Evolutionary conservation across 2,797 vertebrate species (phyloP).

Genomic region (Mareca penelope): DNA sequence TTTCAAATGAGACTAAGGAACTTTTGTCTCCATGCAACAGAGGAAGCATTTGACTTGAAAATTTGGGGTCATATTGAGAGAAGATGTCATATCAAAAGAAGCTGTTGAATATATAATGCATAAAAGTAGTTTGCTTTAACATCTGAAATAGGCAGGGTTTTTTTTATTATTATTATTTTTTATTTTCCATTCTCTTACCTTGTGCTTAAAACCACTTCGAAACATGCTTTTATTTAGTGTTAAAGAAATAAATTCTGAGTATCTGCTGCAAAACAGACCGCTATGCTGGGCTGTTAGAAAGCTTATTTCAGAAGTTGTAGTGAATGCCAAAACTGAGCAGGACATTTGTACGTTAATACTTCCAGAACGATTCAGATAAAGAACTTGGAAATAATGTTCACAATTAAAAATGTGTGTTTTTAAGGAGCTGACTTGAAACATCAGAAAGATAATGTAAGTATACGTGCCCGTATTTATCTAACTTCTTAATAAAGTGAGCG

Average conservation of each 20-base stretch:
- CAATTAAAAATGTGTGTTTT: background rate
- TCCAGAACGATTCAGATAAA: background rate
- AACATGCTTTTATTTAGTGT: background rate
- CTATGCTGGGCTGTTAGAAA: background rate
- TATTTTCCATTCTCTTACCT: background rate
- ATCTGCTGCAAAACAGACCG: background rate
- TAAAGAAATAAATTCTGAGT: background rate
- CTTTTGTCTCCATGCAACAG: background rate
- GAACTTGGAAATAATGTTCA: background rate
- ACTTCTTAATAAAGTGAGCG: background rate
- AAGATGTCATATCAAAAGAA: constrained; percentile 15
- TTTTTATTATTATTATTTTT: background rate
- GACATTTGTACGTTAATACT: background rate
- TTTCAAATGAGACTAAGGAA: constrained; percentile 39
- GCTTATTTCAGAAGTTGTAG: background rate
- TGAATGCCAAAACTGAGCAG: background rate
- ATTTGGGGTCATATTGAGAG: constrained; percentile 1
- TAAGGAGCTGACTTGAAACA: background rate
- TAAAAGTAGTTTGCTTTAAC: background rate
- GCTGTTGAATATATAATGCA: background rate
- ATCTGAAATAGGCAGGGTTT: background rate
- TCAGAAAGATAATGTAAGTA: background rate
- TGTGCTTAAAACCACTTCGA: background rate
- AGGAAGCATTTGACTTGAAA: constrained; percentile 50
- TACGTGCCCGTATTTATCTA: background rate